A percentile compares a stretch with the other conserved stretches of the same genome.
Conservation (phyloP, 2,888 invertebrate species). For the Thysanoteuthis rhombus region DNA sequence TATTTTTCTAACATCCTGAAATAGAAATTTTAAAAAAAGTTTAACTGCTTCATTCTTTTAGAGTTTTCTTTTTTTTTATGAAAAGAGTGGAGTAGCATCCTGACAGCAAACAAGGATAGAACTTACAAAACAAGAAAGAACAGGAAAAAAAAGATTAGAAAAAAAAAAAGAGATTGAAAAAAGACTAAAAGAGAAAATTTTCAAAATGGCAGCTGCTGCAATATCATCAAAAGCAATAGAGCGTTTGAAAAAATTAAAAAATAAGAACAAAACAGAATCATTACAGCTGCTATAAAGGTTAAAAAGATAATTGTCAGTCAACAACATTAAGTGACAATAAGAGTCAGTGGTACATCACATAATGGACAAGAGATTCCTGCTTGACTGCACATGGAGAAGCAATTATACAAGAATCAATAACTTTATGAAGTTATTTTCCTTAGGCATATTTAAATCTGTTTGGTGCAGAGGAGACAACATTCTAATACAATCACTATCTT, state of each 20-base stretch:
- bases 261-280: neutral
- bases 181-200: neutral
- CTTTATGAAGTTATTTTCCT: neutral
- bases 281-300: neutral
- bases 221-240: neutral
- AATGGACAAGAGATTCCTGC: neutral
- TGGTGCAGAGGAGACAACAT: neutral
- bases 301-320: neutral
- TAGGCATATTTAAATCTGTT: neutral
- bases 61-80: too few species aligned
- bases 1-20: neutral
- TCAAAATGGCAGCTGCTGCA: neutral
- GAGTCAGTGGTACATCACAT: neutral
- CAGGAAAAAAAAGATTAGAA: neutral
- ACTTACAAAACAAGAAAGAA: neutral
- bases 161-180: too few species aligned
- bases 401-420: neutral
- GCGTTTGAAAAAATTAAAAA: neutral
- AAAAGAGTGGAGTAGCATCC: neutral
- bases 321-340: neutral
- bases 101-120: neutral
- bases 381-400: neutral
- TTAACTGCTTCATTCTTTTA: too few species aligned
- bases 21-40: too few species aligned
- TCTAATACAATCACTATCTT: neutral